A percentile compares a stretch with the other conserved stretches of the same genome.
These are phyloP conservation scores for Drosophila virilis DNA, from an alignment of 1,140 invertebrate genomes.

Conservation along the genomic window DNA sequence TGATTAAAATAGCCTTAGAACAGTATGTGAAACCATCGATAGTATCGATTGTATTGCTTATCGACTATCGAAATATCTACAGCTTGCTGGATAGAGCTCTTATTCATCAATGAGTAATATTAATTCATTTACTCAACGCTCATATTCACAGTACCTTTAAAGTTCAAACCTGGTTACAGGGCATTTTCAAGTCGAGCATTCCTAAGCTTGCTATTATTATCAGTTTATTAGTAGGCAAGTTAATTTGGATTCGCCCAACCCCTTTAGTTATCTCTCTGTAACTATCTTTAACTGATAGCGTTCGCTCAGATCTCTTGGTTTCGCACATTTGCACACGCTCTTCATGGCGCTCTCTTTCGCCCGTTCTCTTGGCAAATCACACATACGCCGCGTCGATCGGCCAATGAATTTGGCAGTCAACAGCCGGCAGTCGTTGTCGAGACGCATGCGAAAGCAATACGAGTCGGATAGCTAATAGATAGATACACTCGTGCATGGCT, in stretches of 20 bases:
- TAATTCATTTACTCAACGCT: too few relatives aligned
- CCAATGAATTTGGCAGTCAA: slow-evolving; percentile 11
- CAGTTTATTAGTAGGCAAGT: slow-evolving; percentile 37
- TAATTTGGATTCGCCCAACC: slow-evolving; percentile 37
- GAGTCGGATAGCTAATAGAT: slow-evolving; percentile 26
- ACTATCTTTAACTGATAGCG: slow-evolving; percentile 38
- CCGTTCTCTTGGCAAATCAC: slow-evolving; percentile 52
- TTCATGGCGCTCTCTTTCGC: slow-evolving; percentile 5
- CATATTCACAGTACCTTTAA: too few relatives aligned
- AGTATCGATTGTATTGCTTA: too few relatives aligned
- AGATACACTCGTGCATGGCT: slow-evolving; percentile 5
- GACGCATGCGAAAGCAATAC: slow-evolving; percentile 51
- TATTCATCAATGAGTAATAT: too few relatives aligned
- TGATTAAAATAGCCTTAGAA: too few relatives aligned
- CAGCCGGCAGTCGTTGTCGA: slow-evolving; percentile 57
- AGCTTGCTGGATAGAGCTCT: too few relatives aligned
- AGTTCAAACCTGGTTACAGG: not conserved
- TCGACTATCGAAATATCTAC: too few relatives aligned
- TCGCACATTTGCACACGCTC: slow-evolving; percentile 14
- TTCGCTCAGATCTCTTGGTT: slow-evolving; percentile 24
- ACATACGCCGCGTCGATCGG: slow-evolving; percentile 70
- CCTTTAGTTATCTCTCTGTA: slow-evolving; percentile 31
- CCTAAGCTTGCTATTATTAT: not conserved
- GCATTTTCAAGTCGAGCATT: not conserved
- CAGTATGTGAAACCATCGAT: too few relatives aligned